Percentiles rank a stretch among this genome's conserved stretches.
These are phyloP conservation scores for Lasiurus cinereus DNA, from an alignment of 2,113 vertebrate species.

Conservation along the genomic window DNA sequence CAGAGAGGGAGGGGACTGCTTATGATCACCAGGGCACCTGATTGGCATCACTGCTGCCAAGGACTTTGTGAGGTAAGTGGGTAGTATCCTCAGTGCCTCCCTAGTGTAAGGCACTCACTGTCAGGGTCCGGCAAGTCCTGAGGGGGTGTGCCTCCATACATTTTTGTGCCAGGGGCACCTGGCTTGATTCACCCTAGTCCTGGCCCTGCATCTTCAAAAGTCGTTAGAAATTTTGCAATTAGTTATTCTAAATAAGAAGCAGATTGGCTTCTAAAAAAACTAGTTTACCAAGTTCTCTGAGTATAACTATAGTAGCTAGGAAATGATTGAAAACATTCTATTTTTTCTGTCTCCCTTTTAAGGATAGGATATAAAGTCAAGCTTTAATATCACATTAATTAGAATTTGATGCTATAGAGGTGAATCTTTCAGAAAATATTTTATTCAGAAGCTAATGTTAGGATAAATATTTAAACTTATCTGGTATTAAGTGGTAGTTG, in stretches of 20 bases:
- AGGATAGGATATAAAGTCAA: slow-evolving; percentile 6
- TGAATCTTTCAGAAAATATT: slow-evolving; percentile 50
- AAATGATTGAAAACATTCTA: not conserved
- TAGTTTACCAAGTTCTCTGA: slow-evolving; percentile 3
- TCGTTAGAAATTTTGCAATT: not conserved
- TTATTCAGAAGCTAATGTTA: slow-evolving; percentile 8
- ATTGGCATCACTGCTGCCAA: not conserved
- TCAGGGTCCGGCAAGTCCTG: not conserved
- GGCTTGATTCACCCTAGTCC: not conserved
- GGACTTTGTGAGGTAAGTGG: not conserved
- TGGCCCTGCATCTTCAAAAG: not conserved
- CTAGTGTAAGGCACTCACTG: not conserved
- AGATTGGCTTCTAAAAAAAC: not conserved
- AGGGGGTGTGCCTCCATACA: not conserved
- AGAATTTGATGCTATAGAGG: slow-evolving; percentile 52
- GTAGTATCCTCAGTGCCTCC: not conserved
- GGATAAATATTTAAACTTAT: slow-evolving; percentile 15
- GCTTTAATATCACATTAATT: not conserved
- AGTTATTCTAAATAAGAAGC: slow-evolving; percentile 20
- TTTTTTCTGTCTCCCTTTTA: not conserved
- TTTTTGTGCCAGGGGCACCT: not conserved
- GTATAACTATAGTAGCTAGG: not conserved
- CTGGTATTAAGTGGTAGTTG: not conserved
- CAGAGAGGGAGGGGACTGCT: not conserved
- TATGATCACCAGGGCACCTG: not conserved